These are phyloP conservation scores for Bombyx huttoni DNA, from an alignment of 2,888 invertebrate species.

Conservation along the genomic window DNA sequence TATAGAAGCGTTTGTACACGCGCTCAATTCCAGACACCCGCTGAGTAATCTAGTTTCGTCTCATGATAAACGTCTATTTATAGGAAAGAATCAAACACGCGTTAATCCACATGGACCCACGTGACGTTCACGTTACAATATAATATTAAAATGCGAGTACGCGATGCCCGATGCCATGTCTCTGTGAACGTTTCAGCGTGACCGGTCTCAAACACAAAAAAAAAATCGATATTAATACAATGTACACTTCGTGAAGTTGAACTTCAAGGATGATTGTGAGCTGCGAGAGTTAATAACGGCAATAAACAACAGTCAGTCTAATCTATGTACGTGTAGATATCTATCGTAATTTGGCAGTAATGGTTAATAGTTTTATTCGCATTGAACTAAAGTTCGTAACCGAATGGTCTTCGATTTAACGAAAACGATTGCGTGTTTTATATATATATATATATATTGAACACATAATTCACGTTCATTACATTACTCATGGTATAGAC, in stretches of 20 bases:
- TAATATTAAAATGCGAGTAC: slow-evolving; percentile 21
- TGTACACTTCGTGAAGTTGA: slow-evolving; percentile 27
- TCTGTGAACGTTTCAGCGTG: slow-evolving; percentile 23
- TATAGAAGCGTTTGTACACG: slow-evolving; percentile 11
- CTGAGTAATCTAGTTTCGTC: slow-evolving; percentile 40
- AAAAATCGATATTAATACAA: slow-evolving; percentile 39
- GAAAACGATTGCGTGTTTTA: not conserved
- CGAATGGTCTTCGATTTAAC: not conserved
- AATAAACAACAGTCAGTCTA: not conserved
- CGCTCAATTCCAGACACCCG: slow-evolving; percentile 33
- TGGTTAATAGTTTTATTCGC: not conserved
- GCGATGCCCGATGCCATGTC: not conserved
- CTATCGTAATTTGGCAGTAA: not conserved
- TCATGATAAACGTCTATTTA: slow-evolving; percentile 52
- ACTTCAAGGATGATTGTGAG: slow-evolving; percentile 20
- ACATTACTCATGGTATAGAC: no score
- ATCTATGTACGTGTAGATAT: not conserved
- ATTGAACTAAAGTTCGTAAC: not conserved
- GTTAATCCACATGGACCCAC: slow-evolving; percentile 42
- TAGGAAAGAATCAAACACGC: slow-evolving; percentile 53
- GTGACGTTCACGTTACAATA: slow-evolving; percentile 36
- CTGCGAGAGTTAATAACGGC: not conserved
- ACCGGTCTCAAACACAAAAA: slow-evolving; percentile 30
- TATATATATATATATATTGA: no score
- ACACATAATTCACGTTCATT: no score